Conservation (phyloP, 2,797 vertebrate species). For the Scyliorhinus canicula region DNA sequence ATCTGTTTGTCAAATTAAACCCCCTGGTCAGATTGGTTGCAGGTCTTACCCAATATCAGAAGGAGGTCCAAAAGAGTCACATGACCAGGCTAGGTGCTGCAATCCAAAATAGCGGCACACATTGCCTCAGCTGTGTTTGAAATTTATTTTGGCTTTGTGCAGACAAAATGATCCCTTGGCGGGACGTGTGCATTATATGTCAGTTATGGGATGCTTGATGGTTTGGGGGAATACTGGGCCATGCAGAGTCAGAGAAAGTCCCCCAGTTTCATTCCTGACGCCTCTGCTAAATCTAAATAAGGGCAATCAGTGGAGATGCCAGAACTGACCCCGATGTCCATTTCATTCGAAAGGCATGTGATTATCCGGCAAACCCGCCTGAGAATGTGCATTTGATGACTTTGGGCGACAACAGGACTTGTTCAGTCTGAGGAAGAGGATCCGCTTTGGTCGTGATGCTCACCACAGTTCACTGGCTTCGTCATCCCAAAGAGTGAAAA, state of each 20-base stretch:
- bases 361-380: background rate
- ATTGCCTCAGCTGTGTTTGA: background rate
- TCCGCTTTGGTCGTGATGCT: background rate
- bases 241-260: no score
- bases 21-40: no score
- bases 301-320: background rate
- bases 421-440: background rate
- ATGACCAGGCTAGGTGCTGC: background rate
- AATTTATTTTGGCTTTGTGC: background rate
- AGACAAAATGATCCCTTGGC: no score
- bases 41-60: background rate
- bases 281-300: background rate
- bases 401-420: background rate
- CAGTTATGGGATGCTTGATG: no score
- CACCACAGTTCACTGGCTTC: background rate
- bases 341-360: background rate
- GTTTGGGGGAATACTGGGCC: no score
- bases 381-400: background rate
- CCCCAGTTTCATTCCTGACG: no score
- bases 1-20: background rate
- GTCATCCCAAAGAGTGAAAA: background rate
- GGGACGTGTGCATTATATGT: no score
- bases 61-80: background rate
- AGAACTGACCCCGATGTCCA: background rate
- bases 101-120: background rate